Conservation (phyloP, 2,888 invertebrate genomes). For the Sinotaia quadrata region DNA sequence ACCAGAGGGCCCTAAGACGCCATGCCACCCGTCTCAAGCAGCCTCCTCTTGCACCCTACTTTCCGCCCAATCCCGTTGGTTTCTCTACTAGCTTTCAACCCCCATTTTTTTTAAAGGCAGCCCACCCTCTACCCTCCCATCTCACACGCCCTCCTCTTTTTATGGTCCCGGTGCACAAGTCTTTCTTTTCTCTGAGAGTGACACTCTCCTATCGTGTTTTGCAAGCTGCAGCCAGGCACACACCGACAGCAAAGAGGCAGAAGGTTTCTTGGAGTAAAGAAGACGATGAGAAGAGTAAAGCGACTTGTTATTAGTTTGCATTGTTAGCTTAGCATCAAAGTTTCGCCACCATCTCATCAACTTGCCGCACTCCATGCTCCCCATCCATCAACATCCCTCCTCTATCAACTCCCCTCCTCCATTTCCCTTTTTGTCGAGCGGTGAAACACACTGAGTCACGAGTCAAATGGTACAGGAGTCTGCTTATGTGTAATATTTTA, state of each 20-base stretch:
- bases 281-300: too few relatives aligned
- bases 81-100: constrained; percentile 13
- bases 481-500: too few relatives aligned
- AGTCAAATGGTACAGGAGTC: too few relatives aligned
- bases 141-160: constrained; percentile 1
- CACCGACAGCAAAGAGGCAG: constrained; percentile 7
- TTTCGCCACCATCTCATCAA: not conserved
- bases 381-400: not conserved
- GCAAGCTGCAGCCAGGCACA: constrained; percentile 17
- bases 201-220: not conserved
- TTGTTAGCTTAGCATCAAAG: constrained; percentile 3
- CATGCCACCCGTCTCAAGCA: constrained; percentile 16
- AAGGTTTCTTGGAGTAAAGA: not conserved
- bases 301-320: constrained; percentile 7
- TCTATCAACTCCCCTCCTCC: not conserved
- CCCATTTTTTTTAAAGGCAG: not conserved
- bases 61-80: constrained; percentile 25
- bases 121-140: not conserved
- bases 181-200: constrained; percentile 1
- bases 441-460: too few relatives aligned
- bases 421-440: not conserved
- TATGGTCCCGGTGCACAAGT: not conserved
- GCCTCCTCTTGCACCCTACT: constrained; percentile 16
- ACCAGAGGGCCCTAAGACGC: constrained; percentile 18
- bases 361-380: not conserved